Evolutionary conservation across 2,113 vertebrate species (phyloP).

Genomic region (Andinoacara biseriatus): DNA sequence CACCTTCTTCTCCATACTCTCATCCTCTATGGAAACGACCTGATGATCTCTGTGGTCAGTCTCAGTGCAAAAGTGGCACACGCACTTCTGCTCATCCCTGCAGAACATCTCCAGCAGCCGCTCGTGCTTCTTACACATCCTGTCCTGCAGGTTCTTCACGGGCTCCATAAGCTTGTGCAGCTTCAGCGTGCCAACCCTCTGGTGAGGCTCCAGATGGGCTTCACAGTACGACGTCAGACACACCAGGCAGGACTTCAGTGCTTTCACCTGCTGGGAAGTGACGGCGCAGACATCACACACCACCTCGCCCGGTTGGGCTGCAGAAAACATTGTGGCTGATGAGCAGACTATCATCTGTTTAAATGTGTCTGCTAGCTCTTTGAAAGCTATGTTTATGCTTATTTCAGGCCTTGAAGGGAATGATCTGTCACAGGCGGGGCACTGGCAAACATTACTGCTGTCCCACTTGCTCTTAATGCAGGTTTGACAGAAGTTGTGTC

Average conservation of each 20-base stretch:
- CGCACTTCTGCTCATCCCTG: conserved; percentile 87
- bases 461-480: conserved; percentile 68
- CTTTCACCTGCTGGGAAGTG: conserved; percentile 80
- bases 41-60: conserved; percentile 89
- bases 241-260: conserved; percentile 89
- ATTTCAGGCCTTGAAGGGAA: conserved; percentile 64
- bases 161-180: conserved; percentile 88
- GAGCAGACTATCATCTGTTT: conserved; percentile 15
- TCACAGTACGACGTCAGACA: conserved; percentile 92
- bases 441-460: conserved; percentile 33
- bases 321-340: background rate
- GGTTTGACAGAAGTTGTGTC: conserved; percentile 75
- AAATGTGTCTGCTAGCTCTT: conserved; percentile 67
- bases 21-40: conserved; percentile 84
- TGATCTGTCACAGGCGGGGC: conserved; percentile 54
- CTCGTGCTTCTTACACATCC: conserved; percentile 86
- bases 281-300: conserved; percentile 88
- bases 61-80: conserved; percentile 92
- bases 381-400: conserved; percentile 69
- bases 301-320: conserved; percentile 79
- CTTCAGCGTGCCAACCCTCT: conserved; percentile 83
- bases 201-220: conserved; percentile 88
- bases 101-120: conserved; percentile 94
- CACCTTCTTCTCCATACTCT: conserved; percentile 87
- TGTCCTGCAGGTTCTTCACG: conserved; percentile 85